phyloP scores from a whole-genome alignment of 2,113 vertebrate species.

The Pelecanoides urinatrix region DNA sequence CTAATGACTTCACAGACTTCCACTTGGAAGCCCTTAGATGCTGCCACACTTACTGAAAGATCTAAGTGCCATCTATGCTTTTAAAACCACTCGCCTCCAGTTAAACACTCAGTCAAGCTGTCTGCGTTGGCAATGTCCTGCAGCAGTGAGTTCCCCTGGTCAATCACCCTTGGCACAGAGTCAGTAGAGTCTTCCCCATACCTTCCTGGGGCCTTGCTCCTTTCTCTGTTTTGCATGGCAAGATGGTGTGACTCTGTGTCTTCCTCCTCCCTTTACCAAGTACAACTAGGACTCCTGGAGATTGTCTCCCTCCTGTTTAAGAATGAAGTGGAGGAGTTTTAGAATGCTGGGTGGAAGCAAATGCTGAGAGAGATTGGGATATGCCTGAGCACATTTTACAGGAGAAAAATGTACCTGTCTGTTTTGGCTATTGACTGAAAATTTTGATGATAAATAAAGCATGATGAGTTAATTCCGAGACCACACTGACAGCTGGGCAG shows the following conservation, averaged over 20 bases:
- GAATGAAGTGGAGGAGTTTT: not conserved
- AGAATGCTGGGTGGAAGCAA: not conserved
- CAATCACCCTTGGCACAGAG: not conserved
- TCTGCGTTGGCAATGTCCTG: not conserved
- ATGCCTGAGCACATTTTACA: not conserved
- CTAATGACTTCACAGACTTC: not conserved
- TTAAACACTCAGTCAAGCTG: not conserved
- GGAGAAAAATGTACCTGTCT: constrained; percentile 5
- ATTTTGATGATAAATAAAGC: constrained; percentile 36
- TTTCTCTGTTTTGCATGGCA: not conserved
- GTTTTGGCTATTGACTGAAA: constrained; percentile 23
- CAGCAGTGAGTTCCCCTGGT: not conserved
- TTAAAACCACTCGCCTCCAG: not conserved
- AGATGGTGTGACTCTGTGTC: not conserved
- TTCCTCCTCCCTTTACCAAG: not conserved
- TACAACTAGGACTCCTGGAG: not conserved
- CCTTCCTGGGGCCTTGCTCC: not conserved
- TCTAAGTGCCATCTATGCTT: not conserved
- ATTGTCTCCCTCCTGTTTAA: not conserved
- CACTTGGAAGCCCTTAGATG: not conserved
- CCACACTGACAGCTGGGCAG: constrained; percentile 5
- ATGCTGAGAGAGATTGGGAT: not conserved
- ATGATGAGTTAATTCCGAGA: constrained; percentile 37
- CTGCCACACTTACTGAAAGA: not conserved
- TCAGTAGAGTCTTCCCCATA: not conserved